Evolutionary conservation across 2,113 vertebrate species (phyloP).

Genomic region (Saccopteryx leptura): DNA sequence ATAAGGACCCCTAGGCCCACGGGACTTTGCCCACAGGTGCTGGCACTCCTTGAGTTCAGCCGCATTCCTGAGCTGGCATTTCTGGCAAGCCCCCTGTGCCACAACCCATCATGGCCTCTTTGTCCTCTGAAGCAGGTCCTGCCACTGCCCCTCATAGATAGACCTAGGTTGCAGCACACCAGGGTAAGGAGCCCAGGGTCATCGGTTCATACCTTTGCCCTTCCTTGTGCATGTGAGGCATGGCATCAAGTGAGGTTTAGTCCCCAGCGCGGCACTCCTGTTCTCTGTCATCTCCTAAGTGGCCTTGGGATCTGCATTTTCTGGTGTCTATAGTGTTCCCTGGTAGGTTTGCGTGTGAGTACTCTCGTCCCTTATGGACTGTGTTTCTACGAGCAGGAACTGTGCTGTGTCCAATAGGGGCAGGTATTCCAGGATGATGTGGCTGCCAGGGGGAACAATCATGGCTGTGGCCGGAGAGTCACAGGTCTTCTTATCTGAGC

Average conservation of each 20-base stretch:
- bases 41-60: rapidly evolving
- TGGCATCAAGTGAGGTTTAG: not conserved
- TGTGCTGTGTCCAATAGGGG: not conserved
- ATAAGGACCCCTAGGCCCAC: not conserved
- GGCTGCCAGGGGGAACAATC: not conserved
- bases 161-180: not conserved
- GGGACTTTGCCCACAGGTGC: not conserved
- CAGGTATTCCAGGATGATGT: too few species aligned
- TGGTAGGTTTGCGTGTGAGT: not conserved
- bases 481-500: not conserved
- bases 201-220: not conserved
- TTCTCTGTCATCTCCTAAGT: not conserved
- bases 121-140: not conserved
- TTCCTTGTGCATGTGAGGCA: not conserved
- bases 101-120: rapidly evolving
- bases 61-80: not conserved
- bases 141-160: not conserved
- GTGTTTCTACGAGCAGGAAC: not conserved
- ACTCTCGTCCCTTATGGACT: rapidly evolving
- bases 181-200: not conserved
- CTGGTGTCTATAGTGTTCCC: not conserved
- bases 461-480: not conserved
- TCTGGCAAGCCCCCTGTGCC: not conserved
- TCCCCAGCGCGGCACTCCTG: too few species aligned
- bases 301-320: not conserved